Percentiles rank a stretch among this genome's conserved stretches.
These are phyloP conservation scores for Aphidius gifuensis DNA, from an alignment of 1,140 invertebrate species.

Conservation along the genomic window DNA sequence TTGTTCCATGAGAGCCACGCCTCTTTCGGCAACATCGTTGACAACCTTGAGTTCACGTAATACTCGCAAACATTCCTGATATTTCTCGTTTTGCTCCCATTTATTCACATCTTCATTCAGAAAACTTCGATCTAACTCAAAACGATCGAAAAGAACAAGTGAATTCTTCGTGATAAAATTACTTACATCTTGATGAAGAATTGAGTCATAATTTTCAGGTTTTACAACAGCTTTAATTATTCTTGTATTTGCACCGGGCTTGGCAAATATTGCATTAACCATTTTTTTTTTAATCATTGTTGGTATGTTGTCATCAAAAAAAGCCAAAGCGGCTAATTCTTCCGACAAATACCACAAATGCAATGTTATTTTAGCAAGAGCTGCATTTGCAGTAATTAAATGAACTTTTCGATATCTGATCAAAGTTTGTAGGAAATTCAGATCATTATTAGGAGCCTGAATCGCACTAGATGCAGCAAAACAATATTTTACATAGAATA, in stretches of 20 bases:
- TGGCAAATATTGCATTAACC: slow-evolving; percentile 11
- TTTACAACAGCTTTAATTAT: slow-evolving; percentile 18
- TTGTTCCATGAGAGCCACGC: slow-evolving; percentile 16
- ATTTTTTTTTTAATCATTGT: slow-evolving; percentile 16
- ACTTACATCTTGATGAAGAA: slow-evolving; percentile 3
- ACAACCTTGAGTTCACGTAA: slow-evolving; percentile 25
- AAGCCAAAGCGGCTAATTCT: slow-evolving; percentile 30
- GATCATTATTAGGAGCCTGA: no score
- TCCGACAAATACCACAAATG: slow-evolving; percentile 31
- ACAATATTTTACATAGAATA: no score
- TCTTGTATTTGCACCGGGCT: slow-evolving; percentile 20
- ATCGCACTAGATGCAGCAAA: no score
- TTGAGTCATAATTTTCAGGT: not conserved
- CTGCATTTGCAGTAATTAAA: no score
- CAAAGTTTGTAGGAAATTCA: slow-evolving; percentile 24
- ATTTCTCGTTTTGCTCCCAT: slow-evolving; percentile 16
- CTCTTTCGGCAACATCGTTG: slow-evolving; percentile 23
- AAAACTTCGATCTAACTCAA: slow-evolving; percentile 22
- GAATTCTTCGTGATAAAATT: slow-evolving; percentile 20
- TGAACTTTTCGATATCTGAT: slow-evolving; percentile 27
- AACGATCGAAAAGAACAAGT: slow-evolving; percentile 12
- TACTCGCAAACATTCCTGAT: slow-evolving; percentile 12
- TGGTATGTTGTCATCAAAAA: slow-evolving; percentile 24
- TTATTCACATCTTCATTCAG: slow-evolving; percentile 23
- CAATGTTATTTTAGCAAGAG: slow-evolving; percentile 30